Evolutionary conservation across 2,113 vertebrate genomes (phyloP).

Genomic region (Ranitomeya variabilis): DNA sequence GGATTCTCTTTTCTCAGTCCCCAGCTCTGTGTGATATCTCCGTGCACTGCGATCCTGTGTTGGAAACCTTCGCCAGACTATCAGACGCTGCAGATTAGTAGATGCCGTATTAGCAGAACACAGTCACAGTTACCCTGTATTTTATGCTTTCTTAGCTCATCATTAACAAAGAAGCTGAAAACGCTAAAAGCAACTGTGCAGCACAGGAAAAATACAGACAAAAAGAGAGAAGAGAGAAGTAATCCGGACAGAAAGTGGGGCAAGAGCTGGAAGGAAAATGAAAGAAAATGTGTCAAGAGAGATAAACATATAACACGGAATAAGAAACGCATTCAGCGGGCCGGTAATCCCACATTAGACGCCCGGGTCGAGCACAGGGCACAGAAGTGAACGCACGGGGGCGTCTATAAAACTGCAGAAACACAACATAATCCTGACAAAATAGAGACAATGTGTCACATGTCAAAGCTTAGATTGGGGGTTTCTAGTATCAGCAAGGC

Average conservation of each 20-base stretch:
- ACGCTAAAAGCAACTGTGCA: neutral
- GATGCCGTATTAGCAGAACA: neutral
- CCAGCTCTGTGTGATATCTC: neutral
- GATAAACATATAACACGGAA: conserved; percentile 10
- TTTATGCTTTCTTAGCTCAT: neutral
- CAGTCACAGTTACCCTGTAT: neutral
- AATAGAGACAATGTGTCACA: neutral
- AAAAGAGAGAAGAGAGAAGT: neutral
- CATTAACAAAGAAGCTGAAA: neutral
- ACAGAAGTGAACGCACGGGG: neutral
- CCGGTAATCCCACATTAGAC: neutral
- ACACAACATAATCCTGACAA: neutral
- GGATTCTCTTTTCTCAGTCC: neutral
- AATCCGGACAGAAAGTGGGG: conserved; percentile 21
- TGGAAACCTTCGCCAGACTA: neutral
- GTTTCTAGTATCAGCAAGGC: neutral
- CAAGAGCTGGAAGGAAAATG: conserved; percentile 26
- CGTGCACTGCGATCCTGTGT: neutral
- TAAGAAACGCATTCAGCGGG: neutral
- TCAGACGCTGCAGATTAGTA: neutral
- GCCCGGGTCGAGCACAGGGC: neutral
- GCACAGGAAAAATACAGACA: neutral
- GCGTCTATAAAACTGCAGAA: neutral
- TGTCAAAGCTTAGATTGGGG: neutral
- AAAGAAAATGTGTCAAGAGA: neutral